Evolutionary conservation across 2,113 vertebrate genomes (phyloP).

Genomic region (Pseudolaguvia tuberculata): DNA sequence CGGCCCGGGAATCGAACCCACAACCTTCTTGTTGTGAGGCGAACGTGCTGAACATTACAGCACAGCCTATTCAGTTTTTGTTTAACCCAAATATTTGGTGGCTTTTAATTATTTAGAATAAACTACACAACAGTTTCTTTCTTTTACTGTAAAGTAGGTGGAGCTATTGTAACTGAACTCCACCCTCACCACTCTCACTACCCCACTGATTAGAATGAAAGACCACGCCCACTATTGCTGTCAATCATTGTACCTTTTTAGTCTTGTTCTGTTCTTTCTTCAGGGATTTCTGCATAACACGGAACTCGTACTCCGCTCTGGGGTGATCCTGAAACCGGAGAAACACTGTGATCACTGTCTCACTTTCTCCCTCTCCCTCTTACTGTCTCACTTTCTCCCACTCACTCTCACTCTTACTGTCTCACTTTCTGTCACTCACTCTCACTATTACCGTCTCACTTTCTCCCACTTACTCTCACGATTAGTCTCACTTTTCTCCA

Average conservation of each 20-base stretch:
- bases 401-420: neutral
- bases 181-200: neutral
- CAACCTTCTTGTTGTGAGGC: too few relatives aligned
- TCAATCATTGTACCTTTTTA: conserved; percentile 73
- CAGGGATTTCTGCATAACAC: conserved; percentile 86
- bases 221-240: neutral
- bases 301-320: conserved; percentile 92
- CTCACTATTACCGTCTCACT: neutral
- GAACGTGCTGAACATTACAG: too few relatives aligned
- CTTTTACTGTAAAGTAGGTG: neutral
- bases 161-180: too few relatives aligned
- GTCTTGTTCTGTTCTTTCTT: conserved; percentile 72
- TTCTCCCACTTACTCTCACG: neutral
- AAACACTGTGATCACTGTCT: neutral
- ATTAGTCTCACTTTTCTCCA: too few relatives aligned
- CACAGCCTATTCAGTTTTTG: too few relatives aligned
- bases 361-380: neutral
- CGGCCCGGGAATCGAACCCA: too few relatives aligned
- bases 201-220: neutral
- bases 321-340: conserved; percentile 76
- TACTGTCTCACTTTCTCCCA: neutral
- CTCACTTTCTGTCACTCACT: neutral
- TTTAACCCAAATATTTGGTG: too few relatives aligned
- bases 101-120: too few relatives aligned
- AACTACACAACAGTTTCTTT: neutral